phyloP scores from a whole-genome alignment of 1,140 invertebrate genomes.

The Bombus confusus region DNA sequence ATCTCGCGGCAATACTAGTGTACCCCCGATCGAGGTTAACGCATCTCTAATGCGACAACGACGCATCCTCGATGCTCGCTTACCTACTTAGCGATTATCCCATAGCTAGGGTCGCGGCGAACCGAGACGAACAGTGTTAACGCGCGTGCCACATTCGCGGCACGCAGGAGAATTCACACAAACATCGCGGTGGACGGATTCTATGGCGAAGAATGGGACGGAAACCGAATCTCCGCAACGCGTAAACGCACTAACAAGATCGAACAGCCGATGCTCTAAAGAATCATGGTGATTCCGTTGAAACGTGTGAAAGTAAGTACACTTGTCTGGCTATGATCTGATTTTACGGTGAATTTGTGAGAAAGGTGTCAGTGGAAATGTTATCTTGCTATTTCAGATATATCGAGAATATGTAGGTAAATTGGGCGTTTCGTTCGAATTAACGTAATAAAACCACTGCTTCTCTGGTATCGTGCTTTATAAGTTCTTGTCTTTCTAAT shows the following conservation, averaged over 20 bases:
- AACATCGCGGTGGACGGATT: conserved; percentile 48
- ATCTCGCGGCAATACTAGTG: conserved; percentile 32
- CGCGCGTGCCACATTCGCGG: conserved; percentile 71
- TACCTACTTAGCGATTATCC: conserved; percentile 75
- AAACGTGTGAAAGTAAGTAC: not conserved
- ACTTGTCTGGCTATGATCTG: not conserved
- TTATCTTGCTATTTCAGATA: no score
- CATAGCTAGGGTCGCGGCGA: conserved; percentile 52
- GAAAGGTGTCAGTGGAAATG: not conserved
- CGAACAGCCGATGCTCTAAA: not conserved
- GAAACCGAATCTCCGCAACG: conserved; percentile 7
- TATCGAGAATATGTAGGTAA: not conserved
- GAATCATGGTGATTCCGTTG: not conserved
- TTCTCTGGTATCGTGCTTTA: not conserved
- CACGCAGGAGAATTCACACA: conserved; percentile 60
- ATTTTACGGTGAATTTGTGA: not conserved
- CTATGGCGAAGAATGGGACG: conserved; percentile 12
- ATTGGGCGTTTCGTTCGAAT: not conserved
- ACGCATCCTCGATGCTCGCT: conserved; percentile 66
- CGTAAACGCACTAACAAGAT: not conserved
- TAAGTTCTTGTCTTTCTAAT: not conserved
- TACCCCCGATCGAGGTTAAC: conserved; percentile 74
- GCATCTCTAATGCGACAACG: conserved; percentile 69
- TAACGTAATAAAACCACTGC: not conserved
- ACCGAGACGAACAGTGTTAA: conserved; percentile 65